Conservation (phyloP, 2,888 invertebrate genomes). For the Lamproptera curius region DNA sequence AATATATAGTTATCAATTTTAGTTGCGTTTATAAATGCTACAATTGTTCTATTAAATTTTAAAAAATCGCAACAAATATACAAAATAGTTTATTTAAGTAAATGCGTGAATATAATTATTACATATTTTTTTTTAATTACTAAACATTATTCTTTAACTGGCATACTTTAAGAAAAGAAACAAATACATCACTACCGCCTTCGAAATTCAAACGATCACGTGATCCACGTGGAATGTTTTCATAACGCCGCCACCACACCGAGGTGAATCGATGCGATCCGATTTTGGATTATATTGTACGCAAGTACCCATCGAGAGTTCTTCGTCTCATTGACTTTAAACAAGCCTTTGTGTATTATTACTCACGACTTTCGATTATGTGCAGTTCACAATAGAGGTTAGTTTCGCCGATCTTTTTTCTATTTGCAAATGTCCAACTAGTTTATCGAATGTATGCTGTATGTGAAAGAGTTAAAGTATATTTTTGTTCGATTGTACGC, state of each 20-base stretch:
- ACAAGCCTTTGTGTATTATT: constrained; percentile 16
- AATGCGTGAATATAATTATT: too few relatives aligned
- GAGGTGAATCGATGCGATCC: constrained; percentile 26
- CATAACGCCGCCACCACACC: constrained; percentile 9
- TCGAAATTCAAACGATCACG: constrained; percentile 3
- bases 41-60: too few relatives aligned
- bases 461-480: neutral
- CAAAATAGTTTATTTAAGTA: too few relatives aligned
- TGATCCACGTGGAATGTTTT: neutral
- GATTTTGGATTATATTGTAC: constrained; percentile 25
- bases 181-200: constrained; percentile 6
- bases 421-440: neutral
- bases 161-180: neutral
- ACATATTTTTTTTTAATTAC: too few relatives aligned
- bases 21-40: too few relatives aligned
- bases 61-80: too few relatives aligned
- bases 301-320: constrained; percentile 18
- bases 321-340: constrained; percentile 25
- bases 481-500: neutral
- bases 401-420: neutral
- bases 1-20: too few relatives aligned
- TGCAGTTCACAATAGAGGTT: neutral
- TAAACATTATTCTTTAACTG: neutral
- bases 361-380: too few relatives aligned
- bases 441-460: neutral